Evolutionary conservation across 2,888 invertebrate genomes (phyloP).

Genomic region (Lochmaea capreae): DNA sequence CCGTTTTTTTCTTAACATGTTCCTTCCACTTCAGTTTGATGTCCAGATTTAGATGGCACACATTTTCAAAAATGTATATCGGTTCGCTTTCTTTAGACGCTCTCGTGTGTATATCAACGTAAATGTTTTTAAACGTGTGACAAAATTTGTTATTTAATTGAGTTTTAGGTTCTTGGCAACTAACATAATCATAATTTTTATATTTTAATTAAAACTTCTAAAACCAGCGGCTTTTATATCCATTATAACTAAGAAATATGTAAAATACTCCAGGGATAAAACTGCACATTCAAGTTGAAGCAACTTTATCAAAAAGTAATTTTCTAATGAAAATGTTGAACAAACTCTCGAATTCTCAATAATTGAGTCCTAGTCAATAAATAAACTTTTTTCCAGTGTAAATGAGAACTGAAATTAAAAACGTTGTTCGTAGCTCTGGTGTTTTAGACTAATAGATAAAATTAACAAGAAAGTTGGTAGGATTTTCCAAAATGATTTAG

Average conservation of each 20-base stretch:
- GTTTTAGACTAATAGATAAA: slow-evolving; percentile 7
- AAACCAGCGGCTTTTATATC: slow-evolving; percentile 27
- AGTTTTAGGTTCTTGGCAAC: no score
- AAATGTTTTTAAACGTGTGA: no score
- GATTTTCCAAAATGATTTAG: slow-evolving; percentile 15
- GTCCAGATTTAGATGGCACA: no score
- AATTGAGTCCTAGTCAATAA: not conserved
- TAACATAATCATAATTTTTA: slow-evolving; percentile 24
- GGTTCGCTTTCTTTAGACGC: no score
- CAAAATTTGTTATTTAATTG: no score
- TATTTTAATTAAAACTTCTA: slow-evolving; percentile 31
- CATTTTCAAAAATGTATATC: no score
- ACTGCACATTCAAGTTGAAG: slow-evolving; percentile 15
- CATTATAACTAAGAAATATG: slow-evolving; percentile 31
- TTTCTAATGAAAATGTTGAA: slow-evolving; percentile 19
- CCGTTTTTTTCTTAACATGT: no score
- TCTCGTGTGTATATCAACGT: no score
- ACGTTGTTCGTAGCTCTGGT: not conserved
- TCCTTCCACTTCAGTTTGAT: no score
- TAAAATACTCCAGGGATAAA: slow-evolving; percentile 26
- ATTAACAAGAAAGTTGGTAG: slow-evolving; percentile 12
- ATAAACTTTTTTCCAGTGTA: not conserved
- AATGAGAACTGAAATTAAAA: not conserved
- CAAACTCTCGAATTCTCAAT: slow-evolving; percentile 5
- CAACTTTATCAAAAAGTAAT: slow-evolving; percentile 22